Base-by-base conservation (phyloP, 2,113 vertebrate species). In the Gorsachius goisagi region DNA sequence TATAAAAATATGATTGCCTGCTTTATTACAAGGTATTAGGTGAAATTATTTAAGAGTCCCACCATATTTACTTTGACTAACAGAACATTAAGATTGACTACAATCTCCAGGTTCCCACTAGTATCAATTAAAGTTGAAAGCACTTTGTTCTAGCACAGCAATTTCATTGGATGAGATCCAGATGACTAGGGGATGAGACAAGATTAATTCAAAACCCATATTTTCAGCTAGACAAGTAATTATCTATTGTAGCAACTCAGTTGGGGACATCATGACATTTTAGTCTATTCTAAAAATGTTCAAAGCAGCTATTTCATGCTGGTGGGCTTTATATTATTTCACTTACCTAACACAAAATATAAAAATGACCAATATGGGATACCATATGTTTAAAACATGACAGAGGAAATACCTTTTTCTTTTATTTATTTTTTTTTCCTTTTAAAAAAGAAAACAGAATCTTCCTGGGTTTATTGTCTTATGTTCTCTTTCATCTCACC, bases 311-410 rank as follows among this genome's bases (percentile, higher is more conserved):
- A 22, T 59, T 88, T 85, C 33, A 59, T 75, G 21, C 23, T 82
- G 19, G 4, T 71, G 20, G 88, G 14, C 24, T 44, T 50, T 83
- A 37, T 27, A 45, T 26, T 45, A 11, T 63, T 79, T 84, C 21
- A 87, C 23, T 16, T 68, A 33, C 26, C 2, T 52, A 50, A 32
- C 14, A 75, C 3, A 68, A 89, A 68, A 83, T 27, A 30, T 15
- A 33, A 81, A 79, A 77, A n/a, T 18, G 0, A 37, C 3, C 2
- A 6, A 8, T 52, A 52, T 32, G 12, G 6, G 1, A 7, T 58
- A 62, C 12, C 11, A 16, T 24, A 37, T 30, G 8, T 35, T 4
- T 68, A 41, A 93, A 85, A 69, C 19, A 64, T 10, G 6, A 50
- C 23, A 55, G 26, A 59, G 22, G 8, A 6, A 62, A 9, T 28